These are phyloP conservation scores for Patagioenas fasciata DNA, from an alignment of 2,113 vertebrate genomes.

Conservation along the genomic window DNA sequence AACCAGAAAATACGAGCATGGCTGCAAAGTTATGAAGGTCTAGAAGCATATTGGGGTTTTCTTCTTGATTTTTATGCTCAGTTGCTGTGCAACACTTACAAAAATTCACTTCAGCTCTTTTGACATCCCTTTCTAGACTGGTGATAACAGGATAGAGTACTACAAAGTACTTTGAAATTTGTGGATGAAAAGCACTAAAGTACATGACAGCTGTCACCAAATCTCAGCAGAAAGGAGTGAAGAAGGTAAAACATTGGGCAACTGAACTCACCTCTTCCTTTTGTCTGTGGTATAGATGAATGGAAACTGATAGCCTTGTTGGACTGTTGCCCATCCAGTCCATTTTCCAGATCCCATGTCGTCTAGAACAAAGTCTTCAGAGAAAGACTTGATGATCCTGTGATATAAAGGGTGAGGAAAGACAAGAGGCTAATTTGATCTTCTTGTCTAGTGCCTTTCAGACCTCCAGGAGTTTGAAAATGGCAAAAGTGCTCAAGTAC, in stretches of 20 bases:
- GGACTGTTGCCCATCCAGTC: neutral
- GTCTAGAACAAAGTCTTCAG: neutral
- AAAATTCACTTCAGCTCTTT: neutral
- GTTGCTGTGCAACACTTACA: neutral
- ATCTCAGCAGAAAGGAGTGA: neutral
- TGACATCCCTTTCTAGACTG: neutral
- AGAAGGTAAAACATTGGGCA: neutral
- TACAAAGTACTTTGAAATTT: neutral
- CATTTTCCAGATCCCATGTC: neutral
- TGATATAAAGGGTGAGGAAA: neutral
- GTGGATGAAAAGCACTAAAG: neutral
- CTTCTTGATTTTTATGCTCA: neutral
- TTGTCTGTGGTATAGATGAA: neutral
- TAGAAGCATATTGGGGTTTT: neutral
- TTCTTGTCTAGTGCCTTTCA: neutral
- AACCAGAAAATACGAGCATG: neutral
- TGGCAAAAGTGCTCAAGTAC: neutral
- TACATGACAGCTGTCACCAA: neutral
- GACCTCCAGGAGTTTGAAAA: neutral
- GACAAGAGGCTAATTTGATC: neutral
- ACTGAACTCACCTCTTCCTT: neutral
- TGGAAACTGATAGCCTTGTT: neutral
- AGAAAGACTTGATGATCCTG: neutral
- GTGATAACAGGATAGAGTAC: neutral
- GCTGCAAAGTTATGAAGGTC: neutral